Evolutionary conservation across 2,113 vertebrate species (phyloP).

Genomic region (Hystrix cristata): DNA sequence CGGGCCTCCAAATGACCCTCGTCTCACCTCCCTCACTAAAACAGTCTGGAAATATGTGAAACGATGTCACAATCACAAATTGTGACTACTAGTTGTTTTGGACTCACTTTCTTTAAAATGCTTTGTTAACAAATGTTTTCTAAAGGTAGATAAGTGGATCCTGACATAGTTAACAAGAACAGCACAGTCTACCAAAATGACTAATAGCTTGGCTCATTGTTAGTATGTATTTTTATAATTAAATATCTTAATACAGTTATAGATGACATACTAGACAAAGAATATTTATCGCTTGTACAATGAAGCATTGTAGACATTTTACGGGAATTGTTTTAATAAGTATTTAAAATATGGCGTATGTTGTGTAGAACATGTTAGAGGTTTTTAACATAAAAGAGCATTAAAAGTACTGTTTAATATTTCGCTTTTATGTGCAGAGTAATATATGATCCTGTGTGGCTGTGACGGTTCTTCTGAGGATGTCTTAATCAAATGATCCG

Average conservation of each 20-base stretch:
- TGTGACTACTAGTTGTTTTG: not conserved
- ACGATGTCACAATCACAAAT: not conserved
- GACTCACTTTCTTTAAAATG: not conserved
- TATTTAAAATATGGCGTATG: not conserved
- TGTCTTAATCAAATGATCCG: not conserved
- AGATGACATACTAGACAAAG: not conserved
- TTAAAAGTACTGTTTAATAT: not conserved
- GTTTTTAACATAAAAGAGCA: constrained; percentile 7
- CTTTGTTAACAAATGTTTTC: constrained; percentile 34
- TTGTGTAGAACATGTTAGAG: constrained; percentile 18
- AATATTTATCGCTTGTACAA: not conserved
- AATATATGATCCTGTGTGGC: not conserved
- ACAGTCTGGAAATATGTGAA: not conserved
- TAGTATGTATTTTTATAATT: constrained; percentile 7
- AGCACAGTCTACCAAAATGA: not conserved
- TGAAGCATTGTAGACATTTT: not conserved
- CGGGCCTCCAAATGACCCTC: not conserved
- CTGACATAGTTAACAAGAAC: not conserved
- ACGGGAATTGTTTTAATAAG: constrained; percentile 31
- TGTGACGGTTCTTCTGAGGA: not conserved
- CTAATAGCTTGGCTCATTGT: not conserved
- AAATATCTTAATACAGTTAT: not conserved
- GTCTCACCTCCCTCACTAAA: not conserved
- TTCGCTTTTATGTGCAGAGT: not conserved
- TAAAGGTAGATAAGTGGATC: constrained; percentile 16